Evolutionary conservation across 2,888 invertebrate genomes (phyloP).

Genomic region (Scotopteryx bipunctaria): DNA sequence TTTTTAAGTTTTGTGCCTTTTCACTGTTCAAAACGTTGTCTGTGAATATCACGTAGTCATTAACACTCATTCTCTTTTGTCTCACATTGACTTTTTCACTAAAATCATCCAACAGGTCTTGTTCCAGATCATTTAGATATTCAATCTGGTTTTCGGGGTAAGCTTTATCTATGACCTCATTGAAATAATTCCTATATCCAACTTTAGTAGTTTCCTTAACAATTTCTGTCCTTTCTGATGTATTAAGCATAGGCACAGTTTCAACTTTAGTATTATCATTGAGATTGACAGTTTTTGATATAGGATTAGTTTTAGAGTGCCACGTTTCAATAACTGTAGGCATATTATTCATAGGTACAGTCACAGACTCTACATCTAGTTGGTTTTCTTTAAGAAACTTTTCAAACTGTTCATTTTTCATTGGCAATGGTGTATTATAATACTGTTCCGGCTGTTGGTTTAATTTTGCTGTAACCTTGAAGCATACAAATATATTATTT

Average conservation of each 20-base stretch:
- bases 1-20: conserved; percentile 13
- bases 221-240: background rate
- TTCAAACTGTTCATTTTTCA: conserved; percentile 56
- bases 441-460: conserved; percentile 55
- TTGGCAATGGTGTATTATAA: conserved; percentile 64
- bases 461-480: conserved; percentile 40
- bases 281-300: background rate
- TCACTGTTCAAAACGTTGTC: background rate
- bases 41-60: background rate
- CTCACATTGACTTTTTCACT: conserved; percentile 7
- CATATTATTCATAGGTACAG: conserved; percentile 43
- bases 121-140: conserved; percentile 33
- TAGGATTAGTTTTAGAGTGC: background rate
- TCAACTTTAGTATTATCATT: background rate
- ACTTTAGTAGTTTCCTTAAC: background rate
- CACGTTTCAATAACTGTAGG: conserved; percentile 22
- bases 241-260: background rate
- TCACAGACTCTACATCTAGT: conserved; percentile 59
- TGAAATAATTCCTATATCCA: background rate
- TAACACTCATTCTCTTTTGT: conserved; percentile 19
- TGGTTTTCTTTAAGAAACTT: conserved; percentile 57
- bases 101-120: conserved; percentile 6
- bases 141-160: conserved; percentile 32
- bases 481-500: conserved; percentile 1
- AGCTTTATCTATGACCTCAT: background rate